phyloP scores from a whole-genome alignment of 1,140 invertebrate species.

The Formica exsecta region DNA sequence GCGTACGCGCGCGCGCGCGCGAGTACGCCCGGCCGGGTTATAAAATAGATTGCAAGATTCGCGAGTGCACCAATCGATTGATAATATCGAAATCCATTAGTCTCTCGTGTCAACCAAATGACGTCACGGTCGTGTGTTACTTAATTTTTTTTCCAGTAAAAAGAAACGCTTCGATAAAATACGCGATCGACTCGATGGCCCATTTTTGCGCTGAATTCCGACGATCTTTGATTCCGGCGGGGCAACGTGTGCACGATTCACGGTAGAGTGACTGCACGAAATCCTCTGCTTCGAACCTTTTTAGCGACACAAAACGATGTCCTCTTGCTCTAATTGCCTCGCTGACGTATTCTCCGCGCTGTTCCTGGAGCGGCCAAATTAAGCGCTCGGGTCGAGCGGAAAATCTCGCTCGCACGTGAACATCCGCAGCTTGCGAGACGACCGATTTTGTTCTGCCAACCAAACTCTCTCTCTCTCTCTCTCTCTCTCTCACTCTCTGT shows the following conservation, averaged over 20 bases:
- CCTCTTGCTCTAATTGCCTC: conserved; percentile 71
- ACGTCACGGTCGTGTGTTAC: conserved; percentile 14
- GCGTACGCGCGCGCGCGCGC: conserved; percentile 15
- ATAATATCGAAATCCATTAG: conserved; percentile 70
- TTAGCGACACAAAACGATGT: conserved; percentile 40
- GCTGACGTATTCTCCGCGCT: conserved; percentile 61
- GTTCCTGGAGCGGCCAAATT: conserved; percentile 63
- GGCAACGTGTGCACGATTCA: conserved; percentile 59
- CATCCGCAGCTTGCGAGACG: conserved; percentile 42
- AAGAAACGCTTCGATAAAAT: conserved; percentile 57
- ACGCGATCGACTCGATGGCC: conserved; percentile 68
- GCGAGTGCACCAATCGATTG: neutral
- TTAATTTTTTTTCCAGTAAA: conserved; percentile 17
- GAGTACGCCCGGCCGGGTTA: neutral
- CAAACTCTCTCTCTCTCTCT: neutral
- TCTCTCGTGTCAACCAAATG: neutral
- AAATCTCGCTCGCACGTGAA: conserved; percentile 57
- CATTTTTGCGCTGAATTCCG: conserved; percentile 43
- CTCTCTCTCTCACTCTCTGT: neutral
- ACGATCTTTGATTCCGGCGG: conserved; percentile 63
- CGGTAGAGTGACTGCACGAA: conserved; percentile 63
- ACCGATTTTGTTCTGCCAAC: conserved; percentile 16
- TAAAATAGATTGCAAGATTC: conserved; percentile 43
- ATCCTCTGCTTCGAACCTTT: conserved; percentile 51
- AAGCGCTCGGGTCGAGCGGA: conserved; percentile 58